A percentile compares a stretch with the other conserved stretches of the same genome.
phyloP scores from a whole-genome alignment of 2,113 vertebrate species.

The Catharus fuscescens region DNA sequence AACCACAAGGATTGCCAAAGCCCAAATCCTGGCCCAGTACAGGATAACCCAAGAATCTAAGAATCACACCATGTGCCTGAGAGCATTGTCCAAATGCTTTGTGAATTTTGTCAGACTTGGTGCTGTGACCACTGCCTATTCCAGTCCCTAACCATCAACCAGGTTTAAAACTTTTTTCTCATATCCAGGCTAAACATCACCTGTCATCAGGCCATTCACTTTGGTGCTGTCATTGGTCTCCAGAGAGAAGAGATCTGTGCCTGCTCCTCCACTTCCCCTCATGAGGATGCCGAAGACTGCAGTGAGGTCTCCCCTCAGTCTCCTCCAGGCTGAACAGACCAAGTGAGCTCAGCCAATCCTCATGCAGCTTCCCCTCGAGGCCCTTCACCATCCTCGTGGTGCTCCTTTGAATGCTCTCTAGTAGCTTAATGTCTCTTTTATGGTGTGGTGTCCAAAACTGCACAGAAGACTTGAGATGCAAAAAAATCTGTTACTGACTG shows the following conservation, averaged over 20 bases:
- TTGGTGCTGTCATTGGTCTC: background rate
- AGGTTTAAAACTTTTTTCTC: background rate
- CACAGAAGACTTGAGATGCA: background rate
- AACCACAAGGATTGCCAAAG: background rate
- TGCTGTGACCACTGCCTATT: background rate
- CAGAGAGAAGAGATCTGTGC: background rate
- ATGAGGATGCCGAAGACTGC: background rate
- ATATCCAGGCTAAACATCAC: background rate
- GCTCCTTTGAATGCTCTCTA: background rate
- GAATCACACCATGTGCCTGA: background rate
- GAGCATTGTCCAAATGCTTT: fast-evolving
- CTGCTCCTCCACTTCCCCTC: background rate
- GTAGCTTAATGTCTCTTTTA: background rate
- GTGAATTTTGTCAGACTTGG: background rate
- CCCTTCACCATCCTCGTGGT: fast-evolving
- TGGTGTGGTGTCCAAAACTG: background rate
- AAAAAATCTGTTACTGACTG: background rate
- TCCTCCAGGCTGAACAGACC: background rate
- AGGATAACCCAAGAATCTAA: background rate
- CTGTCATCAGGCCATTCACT: background rate
- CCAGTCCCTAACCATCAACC: background rate
- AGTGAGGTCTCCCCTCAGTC: background rate
- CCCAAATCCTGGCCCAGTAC: background rate
- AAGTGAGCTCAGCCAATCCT: background rate
- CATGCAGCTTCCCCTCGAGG: fast-evolving